phyloP scores from a whole-genome alignment of 1,140 invertebrate species.

The Littorina saxatilis region DNA sequence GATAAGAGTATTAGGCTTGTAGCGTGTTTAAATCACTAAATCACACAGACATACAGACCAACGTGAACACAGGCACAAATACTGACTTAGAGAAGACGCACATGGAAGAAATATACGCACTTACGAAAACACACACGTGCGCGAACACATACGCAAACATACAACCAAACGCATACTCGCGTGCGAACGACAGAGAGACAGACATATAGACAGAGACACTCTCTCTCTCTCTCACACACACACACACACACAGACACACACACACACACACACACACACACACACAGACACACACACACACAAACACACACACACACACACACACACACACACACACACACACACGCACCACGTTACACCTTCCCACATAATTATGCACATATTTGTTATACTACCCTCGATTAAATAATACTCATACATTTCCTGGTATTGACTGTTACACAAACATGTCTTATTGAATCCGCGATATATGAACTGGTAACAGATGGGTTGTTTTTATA shows the following conservation, averaged over 20 bases:
- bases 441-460: too few species aligned
- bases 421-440: too few species aligned
- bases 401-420: too few species aligned
- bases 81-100: neutral
- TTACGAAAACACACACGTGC: neutral
- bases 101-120: neutral
- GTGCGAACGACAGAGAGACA: too few species aligned
- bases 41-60: neutral
- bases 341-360: neutral
- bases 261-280: slow-evolving; percentile 30
- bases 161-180: neutral
- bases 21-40: too few species aligned
- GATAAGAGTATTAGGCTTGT: slow-evolving; percentile 10
- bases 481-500: too few species aligned
- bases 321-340: slow-evolving; percentile 20
- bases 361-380: too few species aligned
- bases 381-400: too few species aligned
- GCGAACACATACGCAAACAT: neutral
- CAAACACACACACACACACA: slow-evolving; percentile 12
- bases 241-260: slow-evolving; percentile 19
- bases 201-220: too few species aligned
- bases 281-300: slow-evolving; percentile 4
- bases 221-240: slow-evolving; percentile 4
- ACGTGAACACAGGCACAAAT: slow-evolving; percentile 18
- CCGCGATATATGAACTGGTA: too few species aligned